These are phyloP conservation scores for Hormaphis cornu DNA, from an alignment of 1,140 invertebrate genomes.

Conservation along the genomic window DNA sequence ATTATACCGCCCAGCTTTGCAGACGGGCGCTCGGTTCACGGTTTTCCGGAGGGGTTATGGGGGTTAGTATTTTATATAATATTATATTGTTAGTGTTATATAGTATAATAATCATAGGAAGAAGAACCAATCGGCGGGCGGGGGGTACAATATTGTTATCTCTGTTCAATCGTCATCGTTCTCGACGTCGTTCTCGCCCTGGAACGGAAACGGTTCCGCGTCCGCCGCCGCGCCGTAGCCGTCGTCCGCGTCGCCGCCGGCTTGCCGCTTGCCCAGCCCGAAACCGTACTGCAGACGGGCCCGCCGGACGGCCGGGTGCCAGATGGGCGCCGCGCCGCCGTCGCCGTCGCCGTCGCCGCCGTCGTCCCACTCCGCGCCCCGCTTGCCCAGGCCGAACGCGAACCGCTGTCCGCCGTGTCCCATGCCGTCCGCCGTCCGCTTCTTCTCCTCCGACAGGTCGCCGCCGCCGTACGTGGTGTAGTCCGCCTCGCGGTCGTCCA, in stretches of 20 bases:
- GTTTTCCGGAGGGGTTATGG: too few species aligned
- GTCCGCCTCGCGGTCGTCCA: constrained; percentile 11
- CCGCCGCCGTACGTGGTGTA: constrained; percentile 14
- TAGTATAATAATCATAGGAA: too few species aligned
- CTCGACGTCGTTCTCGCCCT: neutral
- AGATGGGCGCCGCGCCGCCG: constrained; percentile 37
- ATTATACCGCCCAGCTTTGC: too few species aligned
- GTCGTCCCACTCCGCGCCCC: constrained; percentile 37
- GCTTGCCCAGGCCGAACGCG: constrained; percentile 36
- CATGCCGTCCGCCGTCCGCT: neutral
- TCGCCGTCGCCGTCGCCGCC: constrained; percentile 32
- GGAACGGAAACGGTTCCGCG: neutral
- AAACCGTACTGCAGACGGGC: constrained; percentile 41
- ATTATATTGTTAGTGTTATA: too few species aligned
- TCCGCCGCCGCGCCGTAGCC: constrained; percentile 38
- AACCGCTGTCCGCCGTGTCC: constrained; percentile 23
- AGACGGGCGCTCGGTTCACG: too few species aligned
- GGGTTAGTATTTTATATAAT: too few species aligned
- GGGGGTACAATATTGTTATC: neutral
- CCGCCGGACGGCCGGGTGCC: constrained; percentile 35
- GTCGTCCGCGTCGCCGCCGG: constrained; percentile 24
- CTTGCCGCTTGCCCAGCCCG: constrained; percentile 42
- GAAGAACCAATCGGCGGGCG: too few species aligned
- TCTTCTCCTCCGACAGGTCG: constrained; percentile 22
- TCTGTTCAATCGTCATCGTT: neutral